These are phyloP conservation scores for Cephus sareptanus DNA, from an alignment of 2,888 invertebrate genomes.

Conservation along the genomic window DNA sequence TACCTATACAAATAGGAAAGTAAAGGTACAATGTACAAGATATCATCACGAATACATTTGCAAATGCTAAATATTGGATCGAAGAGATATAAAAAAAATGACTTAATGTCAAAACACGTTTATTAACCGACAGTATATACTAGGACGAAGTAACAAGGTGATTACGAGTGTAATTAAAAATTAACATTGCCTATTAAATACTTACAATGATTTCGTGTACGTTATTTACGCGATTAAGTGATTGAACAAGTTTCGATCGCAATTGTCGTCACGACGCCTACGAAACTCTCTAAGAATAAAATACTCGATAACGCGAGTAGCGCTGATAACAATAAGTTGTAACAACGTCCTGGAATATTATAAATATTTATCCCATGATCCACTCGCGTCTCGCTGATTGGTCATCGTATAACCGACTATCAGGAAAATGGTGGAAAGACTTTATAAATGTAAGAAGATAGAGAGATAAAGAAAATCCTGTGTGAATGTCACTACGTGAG, in stretches of 20 bases:
- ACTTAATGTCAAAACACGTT: conserved; percentile 12
- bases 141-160: conserved; percentile 2
- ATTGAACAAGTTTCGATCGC: background rate
- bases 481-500: background rate
- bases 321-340: background rate
- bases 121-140: conserved; percentile 21
- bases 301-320: background rate
- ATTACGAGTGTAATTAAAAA: background rate
- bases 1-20: background rate
- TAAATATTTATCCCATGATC: background rate
- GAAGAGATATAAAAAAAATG: background rate
- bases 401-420: background rate
- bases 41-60: background rate
- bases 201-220: background rate
- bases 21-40: background rate
- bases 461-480: background rate
- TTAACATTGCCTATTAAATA: background rate
- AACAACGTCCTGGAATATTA: background rate
- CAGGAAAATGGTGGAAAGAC: background rate
- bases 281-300: background rate
- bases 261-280: background rate
- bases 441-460: background rate
- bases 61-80: background rate
- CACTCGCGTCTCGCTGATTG: background rate
- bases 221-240: background rate